phyloP scores from a whole-genome alignment of 2,888 invertebrate genomes.

The Sialis fuliginosa region DNA sequence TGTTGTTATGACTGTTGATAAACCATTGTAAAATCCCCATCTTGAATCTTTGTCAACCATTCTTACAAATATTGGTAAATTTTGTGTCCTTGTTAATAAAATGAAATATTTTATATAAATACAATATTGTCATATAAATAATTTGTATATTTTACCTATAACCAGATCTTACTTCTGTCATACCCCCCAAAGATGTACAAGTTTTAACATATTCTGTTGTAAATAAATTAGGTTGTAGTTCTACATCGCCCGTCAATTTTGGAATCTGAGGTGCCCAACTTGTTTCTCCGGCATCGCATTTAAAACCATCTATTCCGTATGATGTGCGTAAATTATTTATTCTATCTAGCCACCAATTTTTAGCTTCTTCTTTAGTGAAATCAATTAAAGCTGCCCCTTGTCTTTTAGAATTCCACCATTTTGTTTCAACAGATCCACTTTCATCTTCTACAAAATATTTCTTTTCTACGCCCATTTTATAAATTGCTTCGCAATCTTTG shows the following conservation, averaged over 20 bases:
- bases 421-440: conserved; percentile 26
- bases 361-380: conserved; percentile 50
- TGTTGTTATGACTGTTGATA: conserved; percentile 53
- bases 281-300: conserved; percentile 69
- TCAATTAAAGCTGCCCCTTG: conserved; percentile 43
- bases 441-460: conserved; percentile 33
- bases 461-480: no score
- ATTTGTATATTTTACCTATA: conserved; percentile 25
- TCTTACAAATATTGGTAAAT: conserved; percentile 49
- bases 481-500: conserved; percentile 36
- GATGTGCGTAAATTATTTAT: conserved; percentile 33
- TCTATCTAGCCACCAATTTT: conserved; percentile 35
- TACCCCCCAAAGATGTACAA: conserved; percentile 37
- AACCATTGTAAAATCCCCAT: conserved; percentile 51
- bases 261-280: conserved; percentile 47
- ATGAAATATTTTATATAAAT: no score
- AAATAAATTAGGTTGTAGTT: conserved; percentile 36
- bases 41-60: conserved; percentile 63
- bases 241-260: conserved; percentile 32
- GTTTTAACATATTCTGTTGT: conserved; percentile 36
- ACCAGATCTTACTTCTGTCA: conserved; percentile 56
- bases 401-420: conserved; percentile 38
- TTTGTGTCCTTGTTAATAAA: conserved; percentile 35
- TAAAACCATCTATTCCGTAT: conserved; percentile 54
- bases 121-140: no score